Conservation (phyloP, 2,888 invertebrate species). For the Eristalinus sepulchralis region DNA sequence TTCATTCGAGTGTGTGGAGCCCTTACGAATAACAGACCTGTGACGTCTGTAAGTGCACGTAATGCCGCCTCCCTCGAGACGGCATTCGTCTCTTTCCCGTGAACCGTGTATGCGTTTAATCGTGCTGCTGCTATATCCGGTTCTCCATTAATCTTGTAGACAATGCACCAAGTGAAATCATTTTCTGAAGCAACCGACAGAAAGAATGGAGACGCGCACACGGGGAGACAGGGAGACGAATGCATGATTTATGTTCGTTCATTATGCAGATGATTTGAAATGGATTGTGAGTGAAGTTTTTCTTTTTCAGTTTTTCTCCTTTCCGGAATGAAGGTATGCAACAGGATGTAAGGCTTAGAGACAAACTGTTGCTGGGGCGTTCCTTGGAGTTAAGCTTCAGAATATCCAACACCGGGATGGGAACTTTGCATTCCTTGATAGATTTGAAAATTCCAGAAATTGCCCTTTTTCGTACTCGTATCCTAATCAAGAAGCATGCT, state of each 20-base stretch:
- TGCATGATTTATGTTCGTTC: background rate
- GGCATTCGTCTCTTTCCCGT: background rate
- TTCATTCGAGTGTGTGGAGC: background rate
- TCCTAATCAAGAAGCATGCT: too few species aligned
- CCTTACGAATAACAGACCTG: background rate
- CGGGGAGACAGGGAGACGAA: background rate
- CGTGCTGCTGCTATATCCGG: background rate
- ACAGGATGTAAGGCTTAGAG: too few species aligned
- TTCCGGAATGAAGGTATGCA: background rate
- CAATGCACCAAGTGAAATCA: background rate
- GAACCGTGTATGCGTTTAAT: background rate
- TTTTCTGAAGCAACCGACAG: background rate
- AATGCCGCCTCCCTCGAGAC: background rate
- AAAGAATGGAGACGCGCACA: background rate
- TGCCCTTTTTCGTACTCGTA: too few species aligned
- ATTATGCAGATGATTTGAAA: background rate
- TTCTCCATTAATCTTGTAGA: background rate
- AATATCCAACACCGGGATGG: too few species aligned
- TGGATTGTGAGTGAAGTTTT: background rate
- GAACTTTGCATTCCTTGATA: too few species aligned
- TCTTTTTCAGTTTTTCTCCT: background rate
- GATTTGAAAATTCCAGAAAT: too few species aligned
- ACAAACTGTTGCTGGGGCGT: too few species aligned
- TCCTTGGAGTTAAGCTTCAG: too few species aligned
- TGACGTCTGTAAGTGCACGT: background rate